These are phyloP conservation scores for Bombus sibiricus DNA, from an alignment of 1,140 invertebrate species.

Conservation along the genomic window DNA sequence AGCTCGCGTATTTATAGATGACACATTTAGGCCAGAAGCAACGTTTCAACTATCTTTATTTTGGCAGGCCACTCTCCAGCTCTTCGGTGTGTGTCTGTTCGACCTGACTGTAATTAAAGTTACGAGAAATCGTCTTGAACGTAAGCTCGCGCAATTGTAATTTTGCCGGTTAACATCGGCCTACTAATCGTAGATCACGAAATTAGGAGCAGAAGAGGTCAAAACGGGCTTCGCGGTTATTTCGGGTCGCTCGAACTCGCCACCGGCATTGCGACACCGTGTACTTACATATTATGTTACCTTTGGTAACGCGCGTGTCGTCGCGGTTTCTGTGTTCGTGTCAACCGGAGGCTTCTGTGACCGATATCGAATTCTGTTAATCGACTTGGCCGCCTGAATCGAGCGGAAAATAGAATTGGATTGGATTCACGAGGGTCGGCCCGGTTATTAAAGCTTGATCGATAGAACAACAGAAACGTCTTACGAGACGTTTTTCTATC, in stretches of 20 bases:
- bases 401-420: not conserved
- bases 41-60: slow-evolving; percentile 75
- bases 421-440: not conserved
- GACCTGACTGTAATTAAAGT: slow-evolving; percentile 40
- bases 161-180: slow-evolving; percentile 10
- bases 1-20: slow-evolving; percentile 79
- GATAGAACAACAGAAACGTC: not conserved
- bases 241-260: slow-evolving; percentile 24
- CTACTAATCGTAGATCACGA: slow-evolving; percentile 22
- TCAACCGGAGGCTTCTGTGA: not conserved
- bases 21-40: slow-evolving; percentile 78
- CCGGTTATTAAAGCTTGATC: not conserved
- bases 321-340: not conserved
- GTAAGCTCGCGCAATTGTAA: slow-evolving; percentile 21
- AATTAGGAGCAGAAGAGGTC: not conserved
- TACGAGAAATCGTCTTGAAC: slow-evolving; percentile 8
- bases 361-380: slow-evolving; percentile 8
- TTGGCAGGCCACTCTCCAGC: slow-evolving; percentile 65
- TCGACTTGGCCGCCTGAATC: not conserved
- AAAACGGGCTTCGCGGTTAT: slow-evolving; percentile 28
- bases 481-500: not conserved
- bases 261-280: slow-evolving; percentile 28
- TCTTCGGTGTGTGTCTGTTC: slow-evolving; percentile 6
- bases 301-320: slow-evolving; percentile 2
- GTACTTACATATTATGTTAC: not conserved